Evolutionary conservation across 92 coral and sea anemone species (phyloP), one percentile per base, ranked within the genome.

Genomic region (Zoanthus sociatus): DNA sequence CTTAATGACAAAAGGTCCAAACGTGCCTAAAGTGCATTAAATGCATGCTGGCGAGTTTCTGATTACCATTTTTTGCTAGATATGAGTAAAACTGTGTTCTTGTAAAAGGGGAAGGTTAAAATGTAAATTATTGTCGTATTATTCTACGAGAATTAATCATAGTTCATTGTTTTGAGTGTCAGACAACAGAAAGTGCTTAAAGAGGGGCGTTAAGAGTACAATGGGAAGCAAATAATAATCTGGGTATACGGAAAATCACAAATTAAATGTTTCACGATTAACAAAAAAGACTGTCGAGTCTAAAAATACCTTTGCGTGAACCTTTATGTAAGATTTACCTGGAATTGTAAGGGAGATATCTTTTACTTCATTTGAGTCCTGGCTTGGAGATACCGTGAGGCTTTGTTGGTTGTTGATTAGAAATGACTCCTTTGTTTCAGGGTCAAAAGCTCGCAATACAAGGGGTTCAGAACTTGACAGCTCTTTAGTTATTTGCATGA

Each of bases 401-500:
- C 92, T 88, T 77, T 90, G 92, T 10, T 87, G 87, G 77, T 94
- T 91, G 90, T 97, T 97, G n/a, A 97, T 90, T 56, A 97, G 87
- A 87, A 97, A 79, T 13, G 93, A 87, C 1, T 84, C 90, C 33
- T 88, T 92, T 1, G 94, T 81, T 53, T 86, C 91, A 7, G 94
- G 93, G 61, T 96, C 94, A 71, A 90, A 93, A 44, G 98, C 99
- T 73, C 79, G 89, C 48, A 95, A 92, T 54, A 91, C 75, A 17
- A 93, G 81, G 67, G 99, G 97, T 64, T 86, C 90, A 0, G 92
- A 56, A 77, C 90, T 91, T 32, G 85, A 81, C 87, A 93, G 94
- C 87, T 95, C 98, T 83, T 96, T 94, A 18, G 98, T 92, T 86
- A 97, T 95, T 83, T 97, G 95, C 97, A 97, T 89, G 63, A 92